Base-by-base conservation (phyloP, 2,113 vertebrate species). In the Scomber japonicus region DNA sequence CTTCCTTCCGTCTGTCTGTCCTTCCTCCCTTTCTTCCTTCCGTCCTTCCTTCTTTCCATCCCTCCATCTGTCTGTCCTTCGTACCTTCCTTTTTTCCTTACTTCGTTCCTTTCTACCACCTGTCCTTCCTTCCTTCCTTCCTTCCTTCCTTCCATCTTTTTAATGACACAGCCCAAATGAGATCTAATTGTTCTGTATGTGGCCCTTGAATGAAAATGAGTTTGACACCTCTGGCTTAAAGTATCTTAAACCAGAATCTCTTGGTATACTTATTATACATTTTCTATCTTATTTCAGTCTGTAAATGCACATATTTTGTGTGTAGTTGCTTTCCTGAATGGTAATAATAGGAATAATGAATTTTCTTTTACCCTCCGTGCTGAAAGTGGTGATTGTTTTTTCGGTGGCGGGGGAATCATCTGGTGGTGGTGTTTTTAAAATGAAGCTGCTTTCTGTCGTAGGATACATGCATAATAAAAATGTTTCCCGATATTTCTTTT, bases 361-460 rank as follows among this genome's bases (percentile, higher is more conserved):
- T 63, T 21, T 51, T 7, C 49, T 24, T 51, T 76, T 68, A n/a
- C 19, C 46, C 45, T 57, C 0, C 10, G 4, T 35, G 35, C 73
- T 61, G 27, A 56, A 62, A 19, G 81, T 27, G 60, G 61, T 50
- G 75, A 16, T 76, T 50, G 40, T 65, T 27, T 2, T 27, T 71
- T 0, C 68, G 76, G 83, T 86, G 81, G 76, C 0, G 53, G 70
- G 70, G 14, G 4, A 0, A 49, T 50, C 16, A n/a, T 24, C 17
- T 61, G 0, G 21, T 50, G n/a, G 8, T 44, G 31, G 27, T 69
- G 11, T 64, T 50, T 61, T 59, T 24, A 16, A 21, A 51, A 31
- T 54, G 65, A 49, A 31, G 49, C 30, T 67, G 70, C 55, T 59
- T 40, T 40, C 35, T 40, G 35, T 40, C 6, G 35, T 8, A 40